Percentiles rank a stretch among this genome's conserved stretches.
These are phyloP conservation scores for Ericerus pela DNA, from an alignment of 1,140 invertebrate genomes.

Conservation along the genomic window DNA sequence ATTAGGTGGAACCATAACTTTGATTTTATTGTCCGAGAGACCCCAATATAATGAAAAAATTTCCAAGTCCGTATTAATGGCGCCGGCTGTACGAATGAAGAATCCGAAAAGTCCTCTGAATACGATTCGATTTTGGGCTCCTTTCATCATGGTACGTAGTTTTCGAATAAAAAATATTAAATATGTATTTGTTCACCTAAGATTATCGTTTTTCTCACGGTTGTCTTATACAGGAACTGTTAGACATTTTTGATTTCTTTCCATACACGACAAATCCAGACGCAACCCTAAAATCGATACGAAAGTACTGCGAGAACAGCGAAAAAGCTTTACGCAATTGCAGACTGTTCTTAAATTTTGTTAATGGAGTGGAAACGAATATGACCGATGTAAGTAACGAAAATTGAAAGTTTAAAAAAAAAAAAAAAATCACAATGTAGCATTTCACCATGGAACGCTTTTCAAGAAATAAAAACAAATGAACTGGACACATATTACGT, in stretches of 20 bases:
- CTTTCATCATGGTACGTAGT: neutral
- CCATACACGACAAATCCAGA: neutral
- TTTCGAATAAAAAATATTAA: no score
- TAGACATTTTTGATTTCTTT: slow-evolving; percentile 4
- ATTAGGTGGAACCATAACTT: slow-evolving; percentile 45
- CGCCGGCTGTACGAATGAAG: slow-evolving; percentile 34
- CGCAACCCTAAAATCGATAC: neutral
- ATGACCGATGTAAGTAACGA: slow-evolving; percentile 5
- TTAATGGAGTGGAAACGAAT: slow-evolving; percentile 3
- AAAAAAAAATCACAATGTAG: no score
- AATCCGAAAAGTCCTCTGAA: neutral
- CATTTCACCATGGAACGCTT: no score
- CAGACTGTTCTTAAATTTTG: slow-evolving; percentile 1
- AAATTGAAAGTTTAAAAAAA: no score
- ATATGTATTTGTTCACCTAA: no score
- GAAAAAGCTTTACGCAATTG: neutral
- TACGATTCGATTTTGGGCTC: neutral
- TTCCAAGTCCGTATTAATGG: slow-evolving; percentile 34
- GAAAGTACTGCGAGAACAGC: neutral
- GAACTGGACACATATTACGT: no score
- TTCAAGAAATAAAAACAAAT: no score
- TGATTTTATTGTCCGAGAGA: slow-evolving; percentile 32
- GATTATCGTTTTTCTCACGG: no score
- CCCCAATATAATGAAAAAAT: slow-evolving; percentile 41
- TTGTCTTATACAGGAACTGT: neutral